Conservation (phyloP, 2,888 invertebrate genomes). For the Ethmia dodecea region DNA sequence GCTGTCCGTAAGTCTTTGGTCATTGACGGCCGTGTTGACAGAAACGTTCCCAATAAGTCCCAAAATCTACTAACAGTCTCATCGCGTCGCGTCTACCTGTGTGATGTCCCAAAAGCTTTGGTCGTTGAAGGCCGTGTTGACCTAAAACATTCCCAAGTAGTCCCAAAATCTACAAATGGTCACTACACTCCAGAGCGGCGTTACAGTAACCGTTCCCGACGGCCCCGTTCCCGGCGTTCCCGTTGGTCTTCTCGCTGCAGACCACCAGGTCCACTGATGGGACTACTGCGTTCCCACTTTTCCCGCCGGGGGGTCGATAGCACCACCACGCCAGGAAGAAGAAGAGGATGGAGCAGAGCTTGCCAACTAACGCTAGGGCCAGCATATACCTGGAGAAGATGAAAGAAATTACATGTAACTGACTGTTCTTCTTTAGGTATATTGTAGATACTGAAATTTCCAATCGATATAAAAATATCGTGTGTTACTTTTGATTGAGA, state of each 20-base stretch:
- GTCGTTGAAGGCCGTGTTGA: no score
- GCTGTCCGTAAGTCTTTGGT: no score
- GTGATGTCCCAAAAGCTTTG: no score
- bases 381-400: constrained; percentile 81
- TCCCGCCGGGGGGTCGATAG: constrained; percentile 80
- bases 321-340: constrained; percentile 87
- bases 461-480: no score
- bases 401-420: neutral
- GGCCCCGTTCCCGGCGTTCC: constrained; percentile 31
- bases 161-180: constrained; percentile 48
- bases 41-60: no score
- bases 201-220: constrained; percentile 60
- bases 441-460: no score
- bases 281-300: constrained; percentile 47
- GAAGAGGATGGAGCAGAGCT: constrained; percentile 82
- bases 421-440: no score
- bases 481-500: no score
- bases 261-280: constrained; percentile 55
- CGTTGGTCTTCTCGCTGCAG: constrained; percentile 46
- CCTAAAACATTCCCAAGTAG: no score
- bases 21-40: no score
- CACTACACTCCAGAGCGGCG: constrained; percentile 61
- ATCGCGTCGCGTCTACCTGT: no score
- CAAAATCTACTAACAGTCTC: no score
- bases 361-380: constrained; percentile 83